Percentiles rank a stretch among this genome's conserved stretches.
phyloP scores from a whole-genome alignment of 2,113 vertebrate genomes.

The Xerus inauris region DNA sequence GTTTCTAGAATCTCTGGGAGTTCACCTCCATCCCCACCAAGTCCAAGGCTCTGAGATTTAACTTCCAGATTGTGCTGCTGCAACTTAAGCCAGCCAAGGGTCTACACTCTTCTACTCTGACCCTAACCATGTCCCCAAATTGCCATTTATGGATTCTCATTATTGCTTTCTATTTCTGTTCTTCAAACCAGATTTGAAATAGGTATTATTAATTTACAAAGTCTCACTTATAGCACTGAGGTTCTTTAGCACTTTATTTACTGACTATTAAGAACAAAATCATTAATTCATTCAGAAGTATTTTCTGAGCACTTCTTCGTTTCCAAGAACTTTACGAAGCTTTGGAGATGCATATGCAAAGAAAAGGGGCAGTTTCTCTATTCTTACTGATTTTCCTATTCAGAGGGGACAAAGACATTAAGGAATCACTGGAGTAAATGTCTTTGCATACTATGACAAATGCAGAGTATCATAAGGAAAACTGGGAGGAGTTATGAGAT shows the following conservation, averaged over 20 bases:
- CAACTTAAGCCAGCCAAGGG: background rate
- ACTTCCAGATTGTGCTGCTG: background rate
- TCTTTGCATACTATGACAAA: background rate
- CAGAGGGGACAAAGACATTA: background rate
- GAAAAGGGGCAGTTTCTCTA: background rate
- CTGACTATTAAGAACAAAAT: background rate
- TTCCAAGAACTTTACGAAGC: background rate
- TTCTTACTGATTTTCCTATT: background rate
- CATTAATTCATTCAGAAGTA: background rate
- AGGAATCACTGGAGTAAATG: background rate
- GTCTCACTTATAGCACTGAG: background rate
- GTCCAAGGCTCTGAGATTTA: background rate
- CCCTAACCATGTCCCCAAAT: background rate
- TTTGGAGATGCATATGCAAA: background rate
- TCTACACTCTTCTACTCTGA: background rate
- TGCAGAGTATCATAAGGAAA: background rate
- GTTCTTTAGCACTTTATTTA: background rate
- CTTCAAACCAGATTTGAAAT: background rate
- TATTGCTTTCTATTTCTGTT: background rate
- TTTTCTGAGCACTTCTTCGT: background rate
- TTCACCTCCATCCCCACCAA: background rate
- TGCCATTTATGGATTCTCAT: background rate
- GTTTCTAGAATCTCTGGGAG: constrained; percentile 51
- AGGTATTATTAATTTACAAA: background rate
- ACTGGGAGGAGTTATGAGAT: background rate